Evolutionary conservation across 2,888 invertebrate genomes (phyloP).

Genomic region (Platynereis dumerilii): DNA sequence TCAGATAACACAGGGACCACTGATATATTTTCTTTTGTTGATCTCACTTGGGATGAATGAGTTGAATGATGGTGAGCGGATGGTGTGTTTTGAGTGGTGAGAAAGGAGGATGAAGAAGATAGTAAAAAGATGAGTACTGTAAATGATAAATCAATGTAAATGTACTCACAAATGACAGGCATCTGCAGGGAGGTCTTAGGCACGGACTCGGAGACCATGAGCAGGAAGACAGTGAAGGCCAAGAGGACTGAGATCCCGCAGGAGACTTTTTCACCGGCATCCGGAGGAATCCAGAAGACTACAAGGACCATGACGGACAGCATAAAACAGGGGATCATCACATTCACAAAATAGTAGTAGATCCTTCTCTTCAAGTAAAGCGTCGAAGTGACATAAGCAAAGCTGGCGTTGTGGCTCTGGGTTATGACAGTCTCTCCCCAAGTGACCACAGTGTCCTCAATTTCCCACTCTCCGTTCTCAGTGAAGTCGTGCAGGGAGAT

Average conservation of each 20-base stretch:
- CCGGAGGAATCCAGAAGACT: constrained; percentile 21
- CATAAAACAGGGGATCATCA: constrained; percentile 21
- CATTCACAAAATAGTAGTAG: constrained; percentile 18
- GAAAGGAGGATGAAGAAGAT: too few relatives aligned
- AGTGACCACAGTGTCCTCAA: constrained; percentile 12
- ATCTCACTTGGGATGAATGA: too few relatives aligned
- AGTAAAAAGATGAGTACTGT: not conserved
- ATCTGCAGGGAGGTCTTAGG: constrained; percentile 20
- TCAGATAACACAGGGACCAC: too few relatives aligned
- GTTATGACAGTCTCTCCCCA: constrained; percentile 21
- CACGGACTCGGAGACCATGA: constrained; percentile 22
- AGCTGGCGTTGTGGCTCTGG: constrained; percentile 16
- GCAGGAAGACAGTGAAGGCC: constrained; percentile 25
- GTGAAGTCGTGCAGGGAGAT: constrained; percentile 19
- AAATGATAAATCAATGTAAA: not conserved
- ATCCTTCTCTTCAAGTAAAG: constrained; percentile 16
- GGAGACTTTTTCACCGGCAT: constrained; percentile 23
- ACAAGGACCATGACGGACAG: constrained; percentile 19
- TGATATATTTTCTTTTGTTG: too few relatives aligned
- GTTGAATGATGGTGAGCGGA: too few relatives aligned
- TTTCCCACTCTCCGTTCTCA: constrained; percentile 23
- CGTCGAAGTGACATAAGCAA: constrained; percentile 19
- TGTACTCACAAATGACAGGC: constrained; percentile 16
- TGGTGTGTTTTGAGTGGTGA: too few relatives aligned
- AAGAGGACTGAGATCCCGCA: constrained; percentile 23